These are phyloP conservation scores for Odontophorus gujanensis DNA, from an alignment of 2,113 vertebrate species.

Conservation along the genomic window DNA sequence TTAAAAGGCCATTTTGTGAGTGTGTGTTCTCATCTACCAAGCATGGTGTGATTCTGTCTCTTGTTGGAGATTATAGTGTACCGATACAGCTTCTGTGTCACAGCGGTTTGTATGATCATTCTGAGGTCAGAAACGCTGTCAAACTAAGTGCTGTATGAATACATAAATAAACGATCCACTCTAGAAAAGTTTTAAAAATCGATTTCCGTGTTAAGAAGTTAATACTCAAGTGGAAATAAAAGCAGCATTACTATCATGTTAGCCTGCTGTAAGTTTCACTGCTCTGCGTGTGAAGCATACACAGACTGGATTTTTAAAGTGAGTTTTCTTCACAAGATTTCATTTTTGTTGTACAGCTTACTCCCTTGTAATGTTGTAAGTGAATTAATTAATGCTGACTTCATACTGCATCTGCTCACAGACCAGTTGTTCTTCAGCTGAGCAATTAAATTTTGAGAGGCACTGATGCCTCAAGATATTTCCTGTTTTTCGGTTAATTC, in stretches of 20 bases:
- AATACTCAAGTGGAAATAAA: not conserved
- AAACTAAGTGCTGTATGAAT: not conserved
- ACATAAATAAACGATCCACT: not conserved
- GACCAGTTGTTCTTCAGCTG: slow-evolving; percentile 49
- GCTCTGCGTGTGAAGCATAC: not conserved
- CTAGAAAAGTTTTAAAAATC: not conserved
- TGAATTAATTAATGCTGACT: slow-evolving; percentile 65
- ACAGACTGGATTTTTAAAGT: not conserved
- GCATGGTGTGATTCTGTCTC: not conserved
- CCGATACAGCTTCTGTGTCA: not conserved
- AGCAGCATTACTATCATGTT: not conserved
- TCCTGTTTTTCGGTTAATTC: slow-evolving; percentile 47
- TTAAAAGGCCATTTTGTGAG: not conserved
- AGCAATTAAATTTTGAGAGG: slow-evolving; percentile 65
- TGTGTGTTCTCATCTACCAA: not conserved
- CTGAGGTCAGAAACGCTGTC: not conserved
- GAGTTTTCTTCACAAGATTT: not conserved
- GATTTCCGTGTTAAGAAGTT: not conserved
- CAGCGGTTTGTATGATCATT: not conserved
- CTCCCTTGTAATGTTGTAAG: slow-evolving; percentile 20
- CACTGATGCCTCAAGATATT: slow-evolving; percentile 58
- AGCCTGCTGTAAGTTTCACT: not conserved
- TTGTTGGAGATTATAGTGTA: not conserved
- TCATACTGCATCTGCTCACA: slow-evolving; percentile 66
- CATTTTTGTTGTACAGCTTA: not conserved